These are phyloP conservation scores for Leguminivora glycinivorella DNA, from an alignment of 1,140 invertebrate species.

Conservation along the genomic window DNA sequence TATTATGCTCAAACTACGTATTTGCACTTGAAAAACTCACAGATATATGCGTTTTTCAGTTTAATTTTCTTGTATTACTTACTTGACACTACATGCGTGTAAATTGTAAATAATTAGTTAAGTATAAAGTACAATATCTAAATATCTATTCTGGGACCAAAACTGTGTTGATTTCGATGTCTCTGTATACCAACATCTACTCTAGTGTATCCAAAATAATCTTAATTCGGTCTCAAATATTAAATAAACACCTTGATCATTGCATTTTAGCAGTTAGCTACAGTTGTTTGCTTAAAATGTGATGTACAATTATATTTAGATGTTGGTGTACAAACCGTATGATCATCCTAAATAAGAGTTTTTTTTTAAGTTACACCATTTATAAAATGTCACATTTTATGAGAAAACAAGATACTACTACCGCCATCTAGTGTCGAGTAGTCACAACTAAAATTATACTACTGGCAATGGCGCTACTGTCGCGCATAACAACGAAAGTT, in stretches of 20 bases:
- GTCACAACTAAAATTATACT: background rate
- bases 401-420: background rate
- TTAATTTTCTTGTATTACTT: background rate
- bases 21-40: too few species aligned
- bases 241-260: background rate
- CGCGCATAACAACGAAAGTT: background rate
- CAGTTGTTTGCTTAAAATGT: background rate
- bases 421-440: conserved; percentile 1
- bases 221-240: too few species aligned
- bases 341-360: background rate
- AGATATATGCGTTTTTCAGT: background rate
- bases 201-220: too few species aligned
- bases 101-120: conserved; percentile 15
- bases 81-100: background rate
- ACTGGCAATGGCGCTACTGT: background rate
- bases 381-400: background rate
- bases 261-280: background rate
- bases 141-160: conserved; percentile 25
- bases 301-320: background rate
- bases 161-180: background rate
- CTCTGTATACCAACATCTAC: background rate
- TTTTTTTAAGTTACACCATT: background rate
- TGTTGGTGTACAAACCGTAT: background rate
- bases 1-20: too few species aligned
- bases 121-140: conserved; percentile 21